Percentiles rank a stretch among this genome's conserved stretches.
These are phyloP conservation scores for Naso thynnoides DNA, from an alignment of 2,797 vertebrate species.

Conservation along the genomic window DNA sequence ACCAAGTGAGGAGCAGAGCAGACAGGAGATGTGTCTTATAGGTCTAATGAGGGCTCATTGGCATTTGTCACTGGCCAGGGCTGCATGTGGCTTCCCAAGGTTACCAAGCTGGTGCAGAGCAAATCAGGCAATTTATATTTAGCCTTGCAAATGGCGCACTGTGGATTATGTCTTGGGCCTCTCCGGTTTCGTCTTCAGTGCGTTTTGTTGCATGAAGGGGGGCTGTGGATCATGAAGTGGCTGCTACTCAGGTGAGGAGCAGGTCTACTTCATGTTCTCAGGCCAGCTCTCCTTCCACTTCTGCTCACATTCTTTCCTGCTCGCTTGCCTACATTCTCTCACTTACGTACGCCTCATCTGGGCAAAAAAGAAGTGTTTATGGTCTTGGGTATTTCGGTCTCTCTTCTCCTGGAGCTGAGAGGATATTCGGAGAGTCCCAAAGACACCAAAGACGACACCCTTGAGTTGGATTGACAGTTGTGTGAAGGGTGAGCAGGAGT, in stretches of 20 bases:
- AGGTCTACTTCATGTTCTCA: constrained; percentile 57
- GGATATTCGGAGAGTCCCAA: constrained; percentile 60
- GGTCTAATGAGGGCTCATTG: constrained; percentile 65
- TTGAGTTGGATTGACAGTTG: constrained; percentile 53
- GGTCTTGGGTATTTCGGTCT: constrained; percentile 39
- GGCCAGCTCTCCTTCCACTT: constrained; percentile 32
- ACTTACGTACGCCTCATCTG: constrained; percentile 3
- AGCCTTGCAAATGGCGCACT: constrained; percentile 83
- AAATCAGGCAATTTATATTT: constrained; percentile 86
- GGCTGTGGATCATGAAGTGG: constrained; percentile 57
- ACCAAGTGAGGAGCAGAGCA: constrained; percentile 41
- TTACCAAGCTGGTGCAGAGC: constrained; percentile 77
- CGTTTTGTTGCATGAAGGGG: constrained; percentile 68
- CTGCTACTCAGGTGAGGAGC: constrained; percentile 76
- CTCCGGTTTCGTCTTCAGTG: constrained; percentile 87
- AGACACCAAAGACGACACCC: constrained; percentile 56
- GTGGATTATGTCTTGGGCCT: constrained; percentile 85
- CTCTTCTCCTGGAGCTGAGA: constrained; percentile 52
- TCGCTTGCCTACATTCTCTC: background rate
- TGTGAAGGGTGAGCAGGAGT: constrained; percentile 30
- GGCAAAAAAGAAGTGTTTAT: constrained; percentile 27
- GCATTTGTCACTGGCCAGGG: constrained; percentile 71
- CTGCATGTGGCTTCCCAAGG: constrained; percentile 76
- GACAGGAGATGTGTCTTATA: constrained; percentile 64
- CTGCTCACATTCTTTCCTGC: constrained; percentile 8